A percentile compares a stretch with the other conserved stretches of the same genome.
Conservation (phyloP, 2,888 invertebrate species). For the Anagyrus pseudococci region DNA sequence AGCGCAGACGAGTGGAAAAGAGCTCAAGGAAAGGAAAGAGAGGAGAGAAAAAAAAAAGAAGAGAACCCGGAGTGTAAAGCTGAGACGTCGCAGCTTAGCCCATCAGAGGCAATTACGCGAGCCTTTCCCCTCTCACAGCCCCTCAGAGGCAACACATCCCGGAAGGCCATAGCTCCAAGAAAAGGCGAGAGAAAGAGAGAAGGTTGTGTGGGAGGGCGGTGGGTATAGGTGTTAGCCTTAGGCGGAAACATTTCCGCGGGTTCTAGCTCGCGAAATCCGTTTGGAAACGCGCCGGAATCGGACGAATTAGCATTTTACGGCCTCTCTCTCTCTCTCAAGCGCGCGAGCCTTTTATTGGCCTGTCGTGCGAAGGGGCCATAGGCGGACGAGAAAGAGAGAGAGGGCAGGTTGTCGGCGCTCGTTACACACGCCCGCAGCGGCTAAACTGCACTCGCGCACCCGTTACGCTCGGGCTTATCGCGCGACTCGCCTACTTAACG, state of each 20-base stretch:
- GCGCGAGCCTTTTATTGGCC: conserved; percentile 56
- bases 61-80: background rate
- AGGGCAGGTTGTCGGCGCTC: too few relatives aligned
- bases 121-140: too few relatives aligned
- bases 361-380: conserved; percentile 59
- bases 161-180: too few relatives aligned
- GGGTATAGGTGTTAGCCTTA: background rate
- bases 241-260: conserved; percentile 47
- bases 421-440: too few relatives aligned
- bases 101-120: too few relatives aligned
- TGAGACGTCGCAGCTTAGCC: too few relatives aligned
- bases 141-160: too few relatives aligned
- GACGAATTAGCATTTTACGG: conserved; percentile 58
- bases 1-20: background rate
- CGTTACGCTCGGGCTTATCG: background rate
- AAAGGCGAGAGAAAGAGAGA: too few relatives aligned
- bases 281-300: conserved; percentile 51
- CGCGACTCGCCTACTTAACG: conserved; percentile 40
- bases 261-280: conserved; percentile 48
- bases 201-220: too few relatives aligned
- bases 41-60: background rate
- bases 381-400: too few relatives aligned
- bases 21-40: background rate
- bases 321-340: conserved; percentile 32
- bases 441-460: conserved; percentile 39